These are phyloP conservation scores for Micromesistius poutassou DNA, from an alignment of 2,797 vertebrate genomes.

Conservation along the genomic window DNA sequence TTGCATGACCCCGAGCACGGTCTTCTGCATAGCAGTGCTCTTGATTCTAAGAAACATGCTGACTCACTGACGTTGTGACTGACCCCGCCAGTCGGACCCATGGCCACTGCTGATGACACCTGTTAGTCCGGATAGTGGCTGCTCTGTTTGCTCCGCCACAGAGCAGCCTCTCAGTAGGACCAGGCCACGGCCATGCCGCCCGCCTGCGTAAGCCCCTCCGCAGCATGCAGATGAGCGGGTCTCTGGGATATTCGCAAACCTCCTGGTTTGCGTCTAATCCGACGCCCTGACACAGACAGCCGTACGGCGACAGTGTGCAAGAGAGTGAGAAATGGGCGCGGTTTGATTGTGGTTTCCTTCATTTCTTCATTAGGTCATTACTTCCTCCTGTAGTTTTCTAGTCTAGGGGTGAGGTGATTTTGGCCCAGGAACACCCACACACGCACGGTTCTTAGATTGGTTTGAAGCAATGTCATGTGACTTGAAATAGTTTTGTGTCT, in stretches of 20 bases:
- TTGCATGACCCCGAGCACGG: constrained; percentile 27
- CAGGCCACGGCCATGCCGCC: not conserved
- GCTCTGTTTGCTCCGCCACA: constrained; percentile 25
- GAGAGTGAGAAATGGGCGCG: not conserved
- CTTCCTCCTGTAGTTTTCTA: not conserved
- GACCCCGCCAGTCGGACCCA: constrained; percentile 6
- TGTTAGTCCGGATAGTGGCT: constrained; percentile 38
- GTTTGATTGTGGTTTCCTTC: not conserved
- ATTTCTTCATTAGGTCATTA: not conserved
- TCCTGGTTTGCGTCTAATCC: not conserved
- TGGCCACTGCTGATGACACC: constrained; percentile 32
- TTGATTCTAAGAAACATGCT: constrained; percentile 49
- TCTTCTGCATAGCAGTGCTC: constrained; percentile 43
- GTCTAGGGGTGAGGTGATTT: too few relatives aligned
- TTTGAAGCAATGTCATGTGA: too few relatives aligned
- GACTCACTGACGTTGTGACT: constrained; percentile 37
- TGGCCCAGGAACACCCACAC: too few relatives aligned
- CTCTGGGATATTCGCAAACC: not conserved
- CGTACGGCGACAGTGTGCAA: not conserved
- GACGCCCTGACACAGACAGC: not conserved
- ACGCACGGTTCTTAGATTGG: not conserved
- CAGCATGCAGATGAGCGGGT: not conserved
- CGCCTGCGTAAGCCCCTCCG: not conserved
- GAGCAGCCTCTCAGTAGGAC: not conserved
- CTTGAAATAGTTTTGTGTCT: too few relatives aligned